Evolutionary conservation across 2,797 vertebrate genomes (phyloP), one percentile per base, ranked within the genome.

Genomic region (Paratrypauchen microcephalus): DNA sequence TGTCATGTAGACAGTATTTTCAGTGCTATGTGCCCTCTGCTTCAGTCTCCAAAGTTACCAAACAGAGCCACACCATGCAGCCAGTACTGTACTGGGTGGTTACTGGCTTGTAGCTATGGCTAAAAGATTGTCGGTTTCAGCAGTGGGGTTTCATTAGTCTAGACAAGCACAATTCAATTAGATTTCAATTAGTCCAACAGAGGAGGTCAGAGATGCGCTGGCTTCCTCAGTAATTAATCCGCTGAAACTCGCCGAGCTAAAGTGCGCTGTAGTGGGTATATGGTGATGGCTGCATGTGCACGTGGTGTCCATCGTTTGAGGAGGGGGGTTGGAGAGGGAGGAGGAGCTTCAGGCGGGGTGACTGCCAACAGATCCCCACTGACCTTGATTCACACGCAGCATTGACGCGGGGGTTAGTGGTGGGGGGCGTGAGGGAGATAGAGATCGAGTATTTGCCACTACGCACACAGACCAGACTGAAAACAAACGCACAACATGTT

Each of bases 151-250:
- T 93, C 92, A 93, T 93, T 93, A 92, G 93, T 93, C 91, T 91
- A 93, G 92, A 94, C 93, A 91, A 93, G 89, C 86, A 80, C 91
- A 91, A 90, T 93, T 93, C 92, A 93, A 94, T 94, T 94, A 93
- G 89, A 91, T 93, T 93, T 92, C 92, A 94, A 94, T 94, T 94
- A 94, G 88, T 88, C 76, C 84, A 67, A 85, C 73, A 84, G 88
- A 86, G 88, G 90, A 93, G 93, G 93, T 93, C 92, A 93, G 87
- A 86, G 88, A 87, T 76, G 89, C 83, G 19, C 76, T 80, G 83
- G 91, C 89, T 89, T 92, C 87, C 87, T 77, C 74, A 87, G 90
- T 93, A 93, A 94, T 93, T 93, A 94, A 92, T 92, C 92, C 84
- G 73, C 19, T 62, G 82, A 85, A 87, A 83, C 26, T 75, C 84